Percentiles rank a stretch among this genome's conserved stretches.
phyloP scores from a whole-genome alignment of 2,797 vertebrate genomes.

The Alca torda region DNA sequence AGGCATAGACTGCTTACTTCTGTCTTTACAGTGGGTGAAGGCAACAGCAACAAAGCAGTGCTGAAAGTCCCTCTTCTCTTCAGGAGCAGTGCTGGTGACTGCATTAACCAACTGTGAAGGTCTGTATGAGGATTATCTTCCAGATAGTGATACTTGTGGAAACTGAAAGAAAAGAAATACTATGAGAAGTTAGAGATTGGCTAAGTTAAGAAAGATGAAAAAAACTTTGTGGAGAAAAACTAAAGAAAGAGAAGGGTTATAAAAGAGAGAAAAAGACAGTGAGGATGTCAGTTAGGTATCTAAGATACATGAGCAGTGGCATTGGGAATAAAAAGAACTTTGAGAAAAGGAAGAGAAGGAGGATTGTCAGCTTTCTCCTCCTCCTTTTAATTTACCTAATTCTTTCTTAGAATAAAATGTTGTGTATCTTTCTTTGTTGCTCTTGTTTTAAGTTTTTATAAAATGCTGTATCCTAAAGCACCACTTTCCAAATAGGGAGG shows the following conservation, averaged over 20 bases:
- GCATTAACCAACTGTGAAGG: background rate
- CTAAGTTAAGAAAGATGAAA: background rate
- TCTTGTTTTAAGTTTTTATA: background rate
- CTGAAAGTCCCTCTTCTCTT: background rate
- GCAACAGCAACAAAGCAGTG: background rate
- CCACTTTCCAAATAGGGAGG: background rate
- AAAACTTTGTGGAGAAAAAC: background rate
- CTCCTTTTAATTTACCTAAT: background rate
- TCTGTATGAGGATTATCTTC: background rate
- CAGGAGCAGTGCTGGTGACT: background rate
- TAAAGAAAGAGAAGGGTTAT: background rate
- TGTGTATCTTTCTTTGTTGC: background rate
- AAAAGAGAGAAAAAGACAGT: background rate
- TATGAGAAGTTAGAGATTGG: background rate
- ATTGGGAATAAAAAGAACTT: background rate
- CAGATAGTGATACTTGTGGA: background rate
- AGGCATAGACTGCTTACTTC: background rate
- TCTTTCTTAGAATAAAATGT: background rate
- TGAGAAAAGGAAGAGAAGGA: background rate
- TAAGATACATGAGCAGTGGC: background rate
- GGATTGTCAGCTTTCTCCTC: background rate
- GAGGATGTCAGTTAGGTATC: background rate
- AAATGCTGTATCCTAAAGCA: background rate
- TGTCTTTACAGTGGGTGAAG: background rate
- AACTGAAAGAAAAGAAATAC: background rate